Percentiles rank a stretch among this genome's conserved stretches.
Evolutionary conservation across 1,140 invertebrate genomes (phyloP).

Genomic region (Lutraria rhynchaena): DNA sequence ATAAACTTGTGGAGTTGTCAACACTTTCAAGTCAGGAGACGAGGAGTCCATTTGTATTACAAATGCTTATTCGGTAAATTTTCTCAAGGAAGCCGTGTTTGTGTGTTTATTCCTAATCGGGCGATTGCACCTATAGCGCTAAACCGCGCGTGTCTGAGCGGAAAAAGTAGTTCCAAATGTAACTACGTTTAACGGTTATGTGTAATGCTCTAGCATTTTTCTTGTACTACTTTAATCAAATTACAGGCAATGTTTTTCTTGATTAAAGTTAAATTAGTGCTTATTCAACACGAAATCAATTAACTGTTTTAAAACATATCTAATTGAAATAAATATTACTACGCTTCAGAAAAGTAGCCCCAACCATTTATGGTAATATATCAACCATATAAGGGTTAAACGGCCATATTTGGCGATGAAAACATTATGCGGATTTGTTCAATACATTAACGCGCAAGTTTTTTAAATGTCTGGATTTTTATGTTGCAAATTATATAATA

Average conservation of each 20-base stretch:
- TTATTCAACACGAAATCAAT: too few species aligned
- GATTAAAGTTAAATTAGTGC: too few species aligned
- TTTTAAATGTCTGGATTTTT: background rate
- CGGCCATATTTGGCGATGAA: conserved; percentile 53
- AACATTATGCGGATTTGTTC: background rate
- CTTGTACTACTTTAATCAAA: too few species aligned
- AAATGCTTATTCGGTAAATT: conserved; percentile 26
- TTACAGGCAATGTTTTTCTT: too few species aligned
- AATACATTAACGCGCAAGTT: background rate
- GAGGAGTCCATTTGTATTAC: conserved; percentile 17
- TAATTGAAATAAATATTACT: conserved; percentile 16
- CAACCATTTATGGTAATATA: conserved; percentile 42
- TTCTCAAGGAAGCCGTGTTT: conserved; percentile 44
- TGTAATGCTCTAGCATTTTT: too few species aligned
- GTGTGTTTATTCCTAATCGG: conserved; percentile 28
- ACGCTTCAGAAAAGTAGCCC: conserved; percentile 23
- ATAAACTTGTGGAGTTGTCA: conserved; percentile 36
- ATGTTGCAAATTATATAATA: too few species aligned
- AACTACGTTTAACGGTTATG: background rate
- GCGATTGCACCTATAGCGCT: conserved; percentile 3
- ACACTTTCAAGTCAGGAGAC: conserved; percentile 26
- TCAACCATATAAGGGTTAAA: conserved; percentile 54
- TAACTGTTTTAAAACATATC: too few species aligned
- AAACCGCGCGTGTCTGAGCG: background rate
- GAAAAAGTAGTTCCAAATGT: conserved; percentile 6